Evolutionary conservation across 2,888 invertebrate species (phyloP), one percentile per base, ranked within the genome.

Genomic region (Rhamnusium bicolor): DNA sequence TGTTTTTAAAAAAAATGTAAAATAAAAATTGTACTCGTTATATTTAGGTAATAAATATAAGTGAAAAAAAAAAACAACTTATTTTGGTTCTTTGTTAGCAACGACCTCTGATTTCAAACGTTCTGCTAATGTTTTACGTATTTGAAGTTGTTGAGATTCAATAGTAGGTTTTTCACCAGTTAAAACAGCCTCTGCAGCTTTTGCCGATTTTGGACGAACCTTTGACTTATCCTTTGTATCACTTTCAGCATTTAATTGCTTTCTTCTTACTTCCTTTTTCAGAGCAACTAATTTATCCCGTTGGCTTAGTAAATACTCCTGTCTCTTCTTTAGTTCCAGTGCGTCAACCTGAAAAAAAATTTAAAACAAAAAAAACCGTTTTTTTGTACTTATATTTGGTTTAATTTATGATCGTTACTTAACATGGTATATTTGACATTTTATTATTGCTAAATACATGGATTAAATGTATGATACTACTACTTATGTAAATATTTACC

Each of bases 201-300:
- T 91, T 0, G 96, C 94, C 0, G 96, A 96, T 70, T 92, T 92
- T 0, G 96, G 96, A 19, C 79, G 70, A 8, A 32, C 71, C 29
- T 94, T 85, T 4, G 78, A 72, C 56, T 79, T 82, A 0, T 71
- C 75, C 81, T 87, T 88, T 72, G 86, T 83, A 56, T 90, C 90
- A 0, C 88, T 88, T 66, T 93, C 92, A 12, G 91, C 91, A 40
- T 91, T 92, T 6, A 97, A 89, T 85, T 95, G 93, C 80, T 94
- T 94, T 84, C 95, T 94, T 18, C 98, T 91, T 19, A 95, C 96
- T 85, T 95, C 94, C 84, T 95, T 95, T 88, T 98, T 98, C 84
- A 98, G 89, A 18, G 95, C 95, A 53, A 98, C 90, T 66, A 98
- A 90, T 85, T 97, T 96, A 87, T 98, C 98, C 21, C 98, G 91